These are phyloP conservation scores for Amphimallon solstitiale DNA, from an alignment of 2,888 invertebrate genomes.

Conservation along the genomic window DNA sequence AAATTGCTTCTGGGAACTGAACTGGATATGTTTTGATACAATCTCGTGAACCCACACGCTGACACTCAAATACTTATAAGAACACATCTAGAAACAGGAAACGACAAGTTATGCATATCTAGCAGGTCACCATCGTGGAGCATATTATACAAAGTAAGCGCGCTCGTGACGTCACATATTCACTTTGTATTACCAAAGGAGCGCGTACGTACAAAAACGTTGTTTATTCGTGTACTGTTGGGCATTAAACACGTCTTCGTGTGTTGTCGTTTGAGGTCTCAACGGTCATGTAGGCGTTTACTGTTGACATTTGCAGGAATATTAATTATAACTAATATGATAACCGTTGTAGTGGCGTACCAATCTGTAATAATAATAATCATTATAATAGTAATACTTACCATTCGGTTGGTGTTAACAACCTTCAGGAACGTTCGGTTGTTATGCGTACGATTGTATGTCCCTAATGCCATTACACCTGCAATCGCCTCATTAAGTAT, in stretches of 20 bases:
- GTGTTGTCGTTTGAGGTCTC: no score
- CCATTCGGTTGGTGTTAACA: conserved; percentile 36
- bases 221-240: no score
- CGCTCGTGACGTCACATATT: conserved; percentile 6
- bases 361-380: conserved; percentile 2
- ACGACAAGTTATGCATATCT: conserved; percentile 48
- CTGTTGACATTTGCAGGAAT: no score
- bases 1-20: conserved; percentile 35
- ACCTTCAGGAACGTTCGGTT: conserved; percentile 29
- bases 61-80: conserved; percentile 40
- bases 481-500: conserved; percentile 24
- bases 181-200: no score
- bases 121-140: conserved; percentile 40
- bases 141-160: neutral
- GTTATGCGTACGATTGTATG: conserved; percentile 7
- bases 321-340: no score
- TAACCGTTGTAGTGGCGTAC: neutral
- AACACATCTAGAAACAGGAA: conserved; percentile 49
- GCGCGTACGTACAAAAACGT: no score
- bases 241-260: no score
- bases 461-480: conserved; percentile 32
- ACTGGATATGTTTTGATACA: conserved; percentile 37
- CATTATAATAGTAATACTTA: conserved; percentile 25
- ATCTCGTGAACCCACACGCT: conserved; percentile 38
- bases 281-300: no score